These are phyloP conservation scores for Venustoraphidia nigricollis DNA, from an alignment of 2,888 invertebrate species.

Conservation along the genomic window DNA sequence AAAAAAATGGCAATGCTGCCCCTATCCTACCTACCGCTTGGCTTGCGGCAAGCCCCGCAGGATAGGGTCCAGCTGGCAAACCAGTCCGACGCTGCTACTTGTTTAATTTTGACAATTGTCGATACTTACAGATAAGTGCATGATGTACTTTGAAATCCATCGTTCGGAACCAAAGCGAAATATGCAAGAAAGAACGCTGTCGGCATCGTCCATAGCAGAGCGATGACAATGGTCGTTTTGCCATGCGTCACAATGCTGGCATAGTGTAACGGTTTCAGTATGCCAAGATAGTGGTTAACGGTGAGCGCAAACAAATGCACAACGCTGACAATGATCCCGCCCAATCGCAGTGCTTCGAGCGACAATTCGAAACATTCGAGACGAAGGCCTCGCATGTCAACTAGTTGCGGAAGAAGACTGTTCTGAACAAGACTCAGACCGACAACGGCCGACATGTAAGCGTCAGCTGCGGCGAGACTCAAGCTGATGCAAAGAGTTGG, in stretches of 20 bases:
- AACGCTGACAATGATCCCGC: slow-evolving; percentile 44
- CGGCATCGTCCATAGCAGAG: slow-evolving; percentile 40
- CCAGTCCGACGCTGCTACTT: too few relatives aligned
- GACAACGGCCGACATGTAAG: slow-evolving; percentile 34
- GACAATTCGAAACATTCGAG: slow-evolving; percentile 22
- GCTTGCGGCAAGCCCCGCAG: too few relatives aligned
- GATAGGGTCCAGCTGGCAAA: too few relatives aligned
- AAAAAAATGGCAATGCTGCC: too few relatives aligned
- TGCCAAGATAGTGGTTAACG: slow-evolving; percentile 50
- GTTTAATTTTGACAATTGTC: too few relatives aligned
- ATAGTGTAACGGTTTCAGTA: slow-evolving; percentile 38
- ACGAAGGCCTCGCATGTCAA: slow-evolving; percentile 18
- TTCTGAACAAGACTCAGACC: slow-evolving; percentile 36
- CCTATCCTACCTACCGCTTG: too few relatives aligned
- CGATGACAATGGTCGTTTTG: slow-evolving; percentile 31
- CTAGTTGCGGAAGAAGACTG: slow-evolving; percentile 28
- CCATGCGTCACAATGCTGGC: slow-evolving; percentile 32
- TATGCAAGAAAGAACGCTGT: slow-evolving; percentile 32
- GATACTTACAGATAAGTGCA: slow-evolving; percentile 13
- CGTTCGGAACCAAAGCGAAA: slow-evolving; percentile 30
- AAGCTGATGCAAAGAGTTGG: slow-evolving; percentile 41
- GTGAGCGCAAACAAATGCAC: slow-evolving; percentile 45
- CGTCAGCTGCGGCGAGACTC: slow-evolving; percentile 41
- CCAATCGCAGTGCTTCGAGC: slow-evolving; percentile 34
- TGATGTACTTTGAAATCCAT: slow-evolving; percentile 26